Base-by-base conservation (phyloP, 2,113 vertebrate species). In the Quiscalus mexicanus region DNA sequence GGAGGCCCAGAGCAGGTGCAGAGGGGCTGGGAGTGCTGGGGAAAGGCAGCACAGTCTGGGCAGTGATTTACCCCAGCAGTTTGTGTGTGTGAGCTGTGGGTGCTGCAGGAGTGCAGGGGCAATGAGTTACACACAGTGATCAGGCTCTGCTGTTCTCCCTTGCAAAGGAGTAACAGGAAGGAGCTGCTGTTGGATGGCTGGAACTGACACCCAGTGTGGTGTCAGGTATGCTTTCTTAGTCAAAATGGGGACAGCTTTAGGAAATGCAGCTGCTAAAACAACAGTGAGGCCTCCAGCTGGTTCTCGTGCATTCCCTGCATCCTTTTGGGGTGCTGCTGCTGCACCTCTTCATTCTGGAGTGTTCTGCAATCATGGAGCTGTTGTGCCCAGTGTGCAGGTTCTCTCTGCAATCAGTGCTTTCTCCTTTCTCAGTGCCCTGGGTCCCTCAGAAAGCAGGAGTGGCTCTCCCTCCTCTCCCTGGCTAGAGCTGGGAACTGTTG, bases 11-110 rank as follows among this genome's bases (percentile, higher is more conserved):
- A 69, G 50, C 39, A 30, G 5, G 35, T 15, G 64, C 14, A 3
- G 22, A 17, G 37, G 8, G 9, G 0, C 10, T 30, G 8, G 60
- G 8, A 0, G 1, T 27, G 37, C 7, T 62, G 73, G 12, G 52
- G 45, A 25, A 11, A 3, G n/a, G 10, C 39, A 64, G 27, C 63
- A 15, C 33, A 24, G 8, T 21, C 33, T 28, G 50, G 50, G 35
- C 18, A 52, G 30, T 1, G 9, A 9, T 56, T 42, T 24, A 5
- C 7, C 31, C 10, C 27, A 44, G 18, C 21, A 22, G 0, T 42
- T 65, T 6, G 11, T 42, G 5, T 16, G 1, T 42, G 16, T 9
- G 2, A 15, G n/a, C 37, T 83, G 39, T 19, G n/a, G 12, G 4
- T 21, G 2, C 45, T 49, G 69, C n/a, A 73, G 65, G 35, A 37